Base-by-base conservation (phyloP, 2,797 vertebrate species). In the Tokudaia tokunoshimensis region DNA sequence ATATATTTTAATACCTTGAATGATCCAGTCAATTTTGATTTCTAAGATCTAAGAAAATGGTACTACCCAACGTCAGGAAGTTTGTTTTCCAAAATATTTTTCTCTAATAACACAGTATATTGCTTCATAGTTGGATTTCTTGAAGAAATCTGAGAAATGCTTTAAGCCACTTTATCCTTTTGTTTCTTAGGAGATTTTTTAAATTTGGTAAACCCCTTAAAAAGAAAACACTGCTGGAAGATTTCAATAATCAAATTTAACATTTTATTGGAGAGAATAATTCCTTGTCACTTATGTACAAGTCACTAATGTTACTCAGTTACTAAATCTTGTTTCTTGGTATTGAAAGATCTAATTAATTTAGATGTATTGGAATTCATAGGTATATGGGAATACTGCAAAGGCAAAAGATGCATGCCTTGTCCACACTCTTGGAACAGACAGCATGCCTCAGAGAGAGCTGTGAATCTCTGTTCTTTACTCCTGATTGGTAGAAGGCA, bases 191-290 rank as follows among this genome's bases (percentile, higher is more conserved):
- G 44, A 92, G 47, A 87, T 15, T 67, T 34, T 13, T 15, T 67
- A 34, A 13, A 34, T 91, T 87, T 96, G 61, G 9, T 75, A n/a
- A 96, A 47, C 34, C 3, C n/a, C 92, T 95, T 94, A 89, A 70
- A 90, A 89, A 93, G 52, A 91, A 96, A 86, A 84, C 59, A n/a
- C 8, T 84, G 52, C 26, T 11, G 24, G 11, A 96, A 91, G 70
- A 87, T 59, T 95, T 95, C 61, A 63, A 2, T 75, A 95, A 97
- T 94, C 41, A 81, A 94, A n/a, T 94, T 96, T 94, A 96, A 95
- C 41, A 0, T 94, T 82, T 92, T 79, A 19, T 86, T 15, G 44
- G 79, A 88, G 17, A 59, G 44, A 91, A 57, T 59, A 92, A 90
- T 81, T 52, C 8, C 29, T 92, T 94, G 50, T 96, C 83, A 92